These are phyloP conservation scores for Hedya salicella DNA, from an alignment of 2,888 invertebrate genomes.

Conservation along the genomic window DNA sequence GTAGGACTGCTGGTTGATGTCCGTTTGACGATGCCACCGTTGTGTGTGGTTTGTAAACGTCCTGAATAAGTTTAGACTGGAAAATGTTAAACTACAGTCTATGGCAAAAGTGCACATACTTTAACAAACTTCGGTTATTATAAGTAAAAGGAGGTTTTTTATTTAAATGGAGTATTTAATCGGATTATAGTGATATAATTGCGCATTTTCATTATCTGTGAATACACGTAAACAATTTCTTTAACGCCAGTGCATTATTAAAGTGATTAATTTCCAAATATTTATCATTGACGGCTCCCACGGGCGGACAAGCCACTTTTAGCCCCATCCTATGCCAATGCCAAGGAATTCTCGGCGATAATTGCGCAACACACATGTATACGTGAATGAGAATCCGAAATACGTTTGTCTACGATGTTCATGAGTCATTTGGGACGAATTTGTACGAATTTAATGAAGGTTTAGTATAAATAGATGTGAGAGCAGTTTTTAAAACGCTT, in stretches of 20 bases:
- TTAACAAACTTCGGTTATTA: too few species aligned
- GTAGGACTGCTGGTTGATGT: too few species aligned
- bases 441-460: constrained; percentile 16
- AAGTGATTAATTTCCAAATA: constrained; percentile 28
- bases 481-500: neutral
- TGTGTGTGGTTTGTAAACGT: too few species aligned
- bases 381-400: constrained; percentile 28
- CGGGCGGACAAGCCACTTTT: constrained; percentile 59
- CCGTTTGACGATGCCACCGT: too few species aligned
- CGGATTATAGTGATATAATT: too few species aligned
- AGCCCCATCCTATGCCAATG: constrained; percentile 66
- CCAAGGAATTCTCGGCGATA: constrained; percentile 67
- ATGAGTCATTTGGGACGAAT: constrained; percentile 23
- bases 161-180: too few species aligned
- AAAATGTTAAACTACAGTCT: too few species aligned
- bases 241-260: neutral
- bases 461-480: constrained; percentile 2
- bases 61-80: too few species aligned
- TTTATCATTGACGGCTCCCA: constrained; percentile 41
- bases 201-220: neutral
- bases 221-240: neutral
- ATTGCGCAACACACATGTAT: constrained; percentile 40
- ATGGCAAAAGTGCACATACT: too few species aligned
- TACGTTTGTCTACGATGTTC: constrained; percentile 23
- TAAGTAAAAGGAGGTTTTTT: too few species aligned